phyloP scores from a whole-genome alignment of 2,113 vertebrate species.

The Galbula dea region DNA sequence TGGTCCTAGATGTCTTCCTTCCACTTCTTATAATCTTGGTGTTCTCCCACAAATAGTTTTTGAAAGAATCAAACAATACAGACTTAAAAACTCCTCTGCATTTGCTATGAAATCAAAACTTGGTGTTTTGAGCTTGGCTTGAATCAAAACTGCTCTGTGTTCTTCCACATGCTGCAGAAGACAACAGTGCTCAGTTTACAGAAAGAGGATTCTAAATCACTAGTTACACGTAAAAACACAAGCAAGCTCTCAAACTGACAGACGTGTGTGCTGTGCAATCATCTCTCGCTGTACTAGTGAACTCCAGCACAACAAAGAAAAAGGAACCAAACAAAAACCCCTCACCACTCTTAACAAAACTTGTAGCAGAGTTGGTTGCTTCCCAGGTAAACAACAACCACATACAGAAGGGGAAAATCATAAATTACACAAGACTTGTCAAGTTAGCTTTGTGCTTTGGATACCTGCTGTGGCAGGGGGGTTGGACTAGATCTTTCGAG shows the following conservation, averaged over 20 bases:
- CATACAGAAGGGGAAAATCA: not conserved
- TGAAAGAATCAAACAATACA: not conserved
- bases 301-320: not conserved
- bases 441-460: not conserved
- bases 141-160: not conserved
- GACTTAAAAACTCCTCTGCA: not conserved
- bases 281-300: not conserved
- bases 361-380: not conserved
- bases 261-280: not conserved
- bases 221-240: accelerated
- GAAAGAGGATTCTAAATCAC: not conserved
- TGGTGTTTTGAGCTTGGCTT: not conserved
- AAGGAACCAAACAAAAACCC: not conserved
- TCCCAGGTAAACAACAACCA: not conserved
- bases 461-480: too few species aligned
- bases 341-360: not conserved
- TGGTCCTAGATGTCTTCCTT: too few species aligned
- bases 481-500: too few species aligned
- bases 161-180: not conserved
- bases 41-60: too few species aligned
- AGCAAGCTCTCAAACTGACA: not conserved
- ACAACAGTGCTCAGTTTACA: not conserved
- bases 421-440: not conserved
- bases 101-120: not conserved
- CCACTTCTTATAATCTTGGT: too few species aligned